A percentile compares a stretch with the other conserved stretches of the same genome.
Evolutionary conservation across 2,797 vertebrate species (phyloP).

Genomic region (Fistularia tabacaria): DNA sequence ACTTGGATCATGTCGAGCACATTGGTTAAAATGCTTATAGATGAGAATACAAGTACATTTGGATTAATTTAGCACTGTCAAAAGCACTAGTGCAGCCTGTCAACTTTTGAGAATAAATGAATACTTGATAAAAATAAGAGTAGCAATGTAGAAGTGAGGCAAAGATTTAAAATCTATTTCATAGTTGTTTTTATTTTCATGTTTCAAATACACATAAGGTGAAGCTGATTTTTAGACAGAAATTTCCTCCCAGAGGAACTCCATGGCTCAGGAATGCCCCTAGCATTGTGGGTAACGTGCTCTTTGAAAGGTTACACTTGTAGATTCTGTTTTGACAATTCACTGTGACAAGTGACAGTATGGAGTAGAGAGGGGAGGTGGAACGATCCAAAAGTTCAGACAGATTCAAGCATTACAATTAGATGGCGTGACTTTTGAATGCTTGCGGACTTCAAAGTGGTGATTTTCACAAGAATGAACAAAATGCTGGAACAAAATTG

Average conservation of each 20-base stretch:
- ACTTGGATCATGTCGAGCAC: too few relatives aligned
- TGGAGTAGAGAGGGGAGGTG: not conserved
- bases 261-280: conserved; percentile 24
- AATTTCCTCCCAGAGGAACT: conserved; percentile 16
- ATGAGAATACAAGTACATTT: too few relatives aligned
- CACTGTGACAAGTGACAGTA: conserved; percentile 11
- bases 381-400: conserved; percentile 1
- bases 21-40: too few relatives aligned
- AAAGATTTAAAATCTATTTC: too few relatives aligned
- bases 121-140: too few relatives aligned
- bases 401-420: not conserved
- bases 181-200: conserved; percentile 2
- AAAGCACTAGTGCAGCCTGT: too few relatives aligned
- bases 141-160: too few relatives aligned
- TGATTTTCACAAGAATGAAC: too few relatives aligned
- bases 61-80: too few relatives aligned
- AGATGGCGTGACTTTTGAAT: not conserved
- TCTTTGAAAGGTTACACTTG: conserved; percentile 39
- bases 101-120: too few relatives aligned
- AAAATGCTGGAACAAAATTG: too few relatives aligned
- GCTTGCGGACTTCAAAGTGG: too few relatives aligned
- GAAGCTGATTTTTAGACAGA: conserved; percentile 12
- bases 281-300: conserved; percentile 20
- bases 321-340: conserved; percentile 22
- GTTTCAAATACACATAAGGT: conserved; percentile 5